Percentiles rank a stretch among this genome's conserved stretches.
phyloP scores from a whole-genome alignment of 2,797 vertebrate genomes.

The Platyrinchus mystaceus region DNA sequence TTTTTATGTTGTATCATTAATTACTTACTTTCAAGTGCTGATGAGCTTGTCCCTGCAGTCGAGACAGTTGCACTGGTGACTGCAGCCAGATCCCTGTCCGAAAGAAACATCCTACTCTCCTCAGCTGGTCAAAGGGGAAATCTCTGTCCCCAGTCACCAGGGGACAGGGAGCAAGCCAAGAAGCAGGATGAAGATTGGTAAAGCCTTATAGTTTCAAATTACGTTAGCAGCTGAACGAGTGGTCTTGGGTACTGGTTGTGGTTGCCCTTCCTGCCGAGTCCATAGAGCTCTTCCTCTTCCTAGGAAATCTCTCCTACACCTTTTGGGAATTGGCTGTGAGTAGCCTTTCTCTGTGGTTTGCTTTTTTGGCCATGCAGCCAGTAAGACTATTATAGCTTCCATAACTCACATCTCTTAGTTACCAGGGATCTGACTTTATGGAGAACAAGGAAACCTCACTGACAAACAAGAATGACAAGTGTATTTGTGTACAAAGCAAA shows the following conservation, averaged over 20 bases:
- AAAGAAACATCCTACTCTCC: not conserved
- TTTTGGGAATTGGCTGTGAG: not conserved
- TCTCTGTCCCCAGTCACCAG: not conserved
- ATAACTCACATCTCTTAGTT: not conserved
- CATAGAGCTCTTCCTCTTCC: not conserved
- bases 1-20: not conserved
- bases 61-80: accelerated
- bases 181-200: not conserved
- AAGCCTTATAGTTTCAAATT: not conserved
- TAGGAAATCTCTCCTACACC: not conserved
- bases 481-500: not conserved
- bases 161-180: not conserved
- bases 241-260: not conserved
- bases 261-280: not conserved
- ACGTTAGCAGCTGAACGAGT: not conserved
- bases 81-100: not conserved
- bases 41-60: not conserved
- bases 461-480: not conserved
- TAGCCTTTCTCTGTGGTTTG: not conserved
- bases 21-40: not conserved
- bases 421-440: not conserved
- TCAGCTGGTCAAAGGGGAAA: not conserved
- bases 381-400: not conserved
- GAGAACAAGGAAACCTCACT: not conserved
- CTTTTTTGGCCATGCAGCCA: not conserved